Evolutionary conservation across 2,888 invertebrate genomes (phyloP).

Genomic region (Chymomyza fuscimana): DNA sequence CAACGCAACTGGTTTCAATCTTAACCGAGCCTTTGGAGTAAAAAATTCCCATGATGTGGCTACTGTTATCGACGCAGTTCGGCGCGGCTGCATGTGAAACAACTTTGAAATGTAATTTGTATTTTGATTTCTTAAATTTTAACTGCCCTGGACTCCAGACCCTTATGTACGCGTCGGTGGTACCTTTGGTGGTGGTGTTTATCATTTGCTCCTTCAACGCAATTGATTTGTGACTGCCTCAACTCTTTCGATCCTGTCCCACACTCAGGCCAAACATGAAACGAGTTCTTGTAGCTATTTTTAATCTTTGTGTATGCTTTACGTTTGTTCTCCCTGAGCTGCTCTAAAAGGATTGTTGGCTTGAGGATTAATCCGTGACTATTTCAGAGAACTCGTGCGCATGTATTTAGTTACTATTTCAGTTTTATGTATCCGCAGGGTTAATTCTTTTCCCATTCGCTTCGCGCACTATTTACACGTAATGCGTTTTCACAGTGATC

Average conservation of each 20-base stretch:
- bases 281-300: constrained; percentile 4
- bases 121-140: constrained; percentile 4
- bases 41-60: constrained; percentile 50
- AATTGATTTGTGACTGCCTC: constrained; percentile 12
- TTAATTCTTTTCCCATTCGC: constrained; percentile 1
- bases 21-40: constrained; percentile 9
- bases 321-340: constrained; percentile 56
- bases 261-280: constrained; percentile 13
- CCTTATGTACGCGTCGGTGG: not conserved
- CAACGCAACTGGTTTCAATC: constrained; percentile 54
- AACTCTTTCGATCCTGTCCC: constrained; percentile 50
- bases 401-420: constrained; percentile 53
- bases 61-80: not conserved
- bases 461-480: constrained; percentile 24
- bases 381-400: constrained; percentile 4
- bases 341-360: constrained; percentile 22
- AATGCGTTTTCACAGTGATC: constrained; percentile 40
- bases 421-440: constrained; percentile 40
- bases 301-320: constrained; percentile 31
- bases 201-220: not conserved
- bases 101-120: not conserved
- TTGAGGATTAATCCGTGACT: constrained; percentile 46
- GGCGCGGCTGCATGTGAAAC: constrained; percentile 3
- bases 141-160: not conserved
- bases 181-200: not conserved